These are phyloP conservation scores for Ctena decussata DNA, from an alignment of 2,888 invertebrate species.

Conservation along the genomic window DNA sequence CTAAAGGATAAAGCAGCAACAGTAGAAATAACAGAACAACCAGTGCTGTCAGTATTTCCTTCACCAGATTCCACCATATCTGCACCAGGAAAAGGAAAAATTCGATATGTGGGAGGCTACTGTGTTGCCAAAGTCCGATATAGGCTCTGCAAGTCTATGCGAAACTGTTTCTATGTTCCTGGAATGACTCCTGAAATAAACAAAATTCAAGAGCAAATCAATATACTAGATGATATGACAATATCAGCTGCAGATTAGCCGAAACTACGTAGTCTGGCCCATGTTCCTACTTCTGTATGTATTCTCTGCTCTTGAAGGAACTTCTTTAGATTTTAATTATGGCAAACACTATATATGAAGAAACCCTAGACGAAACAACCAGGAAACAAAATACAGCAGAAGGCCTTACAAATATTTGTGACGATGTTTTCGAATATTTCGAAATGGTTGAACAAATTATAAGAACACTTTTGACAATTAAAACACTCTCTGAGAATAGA, in stretches of 20 bases:
- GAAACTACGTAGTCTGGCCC: too few species aligned
- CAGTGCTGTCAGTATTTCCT: too few species aligned
- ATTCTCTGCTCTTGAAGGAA: too few species aligned
- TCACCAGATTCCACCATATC: background rate
- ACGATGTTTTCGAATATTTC: constrained; percentile 25
- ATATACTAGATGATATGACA: constrained; percentile 9
- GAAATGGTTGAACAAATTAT: background rate
- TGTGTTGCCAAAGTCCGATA: constrained; percentile 41
- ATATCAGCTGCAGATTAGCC: too few species aligned
- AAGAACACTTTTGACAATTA: background rate
- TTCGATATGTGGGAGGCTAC: constrained; percentile 36
- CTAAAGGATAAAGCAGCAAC: too few species aligned
- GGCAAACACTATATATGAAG: background rate
- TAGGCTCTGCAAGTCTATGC: background rate
- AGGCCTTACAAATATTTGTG: constrained; percentile 28
- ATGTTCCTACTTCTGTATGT: too few species aligned
- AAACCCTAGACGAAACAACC: constrained; percentile 16
- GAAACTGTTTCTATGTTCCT: constrained; percentile 28
- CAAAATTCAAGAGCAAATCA: constrained; percentile 16
- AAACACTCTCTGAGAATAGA: background rate
- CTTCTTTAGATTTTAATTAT: too few species aligned
- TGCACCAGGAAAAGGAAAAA: constrained; percentile 22
- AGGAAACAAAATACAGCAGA: constrained; percentile 30
- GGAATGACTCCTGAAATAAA: constrained; percentile 5
- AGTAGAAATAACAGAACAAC: too few species aligned